Evolutionary conservation across 2,888 invertebrate species (phyloP).

Genomic region (Magallana nippona): DNA sequence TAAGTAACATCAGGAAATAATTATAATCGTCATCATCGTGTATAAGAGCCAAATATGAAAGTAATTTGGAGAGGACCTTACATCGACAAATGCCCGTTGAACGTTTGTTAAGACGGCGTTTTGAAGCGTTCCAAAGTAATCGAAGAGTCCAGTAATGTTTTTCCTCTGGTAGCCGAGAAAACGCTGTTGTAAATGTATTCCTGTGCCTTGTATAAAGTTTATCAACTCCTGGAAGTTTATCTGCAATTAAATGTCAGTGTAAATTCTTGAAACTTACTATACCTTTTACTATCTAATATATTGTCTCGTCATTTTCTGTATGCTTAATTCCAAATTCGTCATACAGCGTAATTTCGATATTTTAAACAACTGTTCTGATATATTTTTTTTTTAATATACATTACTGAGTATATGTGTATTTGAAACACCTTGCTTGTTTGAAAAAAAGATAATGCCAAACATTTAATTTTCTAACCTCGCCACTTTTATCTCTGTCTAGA

Average conservation of each 20-base stretch:
- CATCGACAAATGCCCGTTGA: conserved; percentile 71
- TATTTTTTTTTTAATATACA: too few relatives aligned
- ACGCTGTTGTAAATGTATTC: conserved; percentile 69
- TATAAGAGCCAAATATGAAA: not conserved
- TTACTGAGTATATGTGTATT: too few relatives aligned
- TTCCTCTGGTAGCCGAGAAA: conserved; percentile 73
- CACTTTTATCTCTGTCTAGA: conserved; percentile 67
- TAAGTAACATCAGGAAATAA: too few relatives aligned
- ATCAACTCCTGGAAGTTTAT: conserved; percentile 70
- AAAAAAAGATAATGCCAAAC: too few relatives aligned
- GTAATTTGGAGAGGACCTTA: conserved; percentile 40
- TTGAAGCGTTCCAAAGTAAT: conserved; percentile 71
- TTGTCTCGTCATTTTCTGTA: too few relatives aligned
- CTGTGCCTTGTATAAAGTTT: conserved; percentile 69
- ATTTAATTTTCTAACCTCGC: conserved; percentile 58
- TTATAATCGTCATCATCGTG: too few relatives aligned
- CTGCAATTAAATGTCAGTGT: conserved; percentile 51
- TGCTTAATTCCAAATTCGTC: too few relatives aligned
- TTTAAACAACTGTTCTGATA: too few relatives aligned
- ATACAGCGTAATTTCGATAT: too few relatives aligned
- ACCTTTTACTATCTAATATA: too few relatives aligned
- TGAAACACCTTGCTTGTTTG: too few relatives aligned
- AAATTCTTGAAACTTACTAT: too few relatives aligned
- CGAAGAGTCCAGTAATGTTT: conserved; percentile 66
- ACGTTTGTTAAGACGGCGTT: conserved; percentile 71